Base-by-base conservation (phyloP, 2,113 vertebrate species). In the Chloebia gouldiae region DNA sequence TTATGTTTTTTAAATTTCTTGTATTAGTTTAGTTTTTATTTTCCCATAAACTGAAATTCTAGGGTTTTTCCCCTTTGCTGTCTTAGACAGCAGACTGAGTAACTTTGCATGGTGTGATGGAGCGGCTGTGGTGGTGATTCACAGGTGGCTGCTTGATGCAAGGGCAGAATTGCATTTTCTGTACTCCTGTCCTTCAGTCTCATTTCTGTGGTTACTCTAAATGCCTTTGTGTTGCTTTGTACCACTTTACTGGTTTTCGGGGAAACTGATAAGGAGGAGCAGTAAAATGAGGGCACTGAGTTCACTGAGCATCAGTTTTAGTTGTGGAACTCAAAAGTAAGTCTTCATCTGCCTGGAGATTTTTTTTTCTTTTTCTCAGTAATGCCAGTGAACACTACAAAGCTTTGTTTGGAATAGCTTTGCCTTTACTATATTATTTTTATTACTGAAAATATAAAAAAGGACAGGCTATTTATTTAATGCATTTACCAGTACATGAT, bases 211-310 rank as follows among this genome's bases (percentile, higher is more conserved):
- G 23, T 78, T 49, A 17, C 40, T 66, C 6, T 64, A 71, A 66
- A 73, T 57, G 30, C 40, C 27, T 51, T 2, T 4, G 4, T 59
- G 37, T 51, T 86, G 28, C 73, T 83, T 86, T 51, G 1, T 68
- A 23, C 66, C 1, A 0, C n/a, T 91, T 86, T 42, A 3, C 12
- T 70, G 9, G 0, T 40, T 80, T 89, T 47, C 0, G 1, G 24
- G 24, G 11, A 90, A 89, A 23, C n/a, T 56, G n/a, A 45, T 75
- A 59, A 83, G 49, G 27, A 85, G n/a, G 18, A 93, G 14, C 42
- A 57, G 31, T 81, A 31, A 79, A 80, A 77, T 70, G 27, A 17
- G 57, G 65, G 21, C 76, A 42, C 50, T 80, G 54, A 51, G 16
- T 33, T 76, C 42, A 40, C 4, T 54, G n/a, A 33, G 5, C 15